Evolutionary conservation across 2,888 invertebrate species (phyloP).

Genomic region (Argynnis bischoffii): DNA sequence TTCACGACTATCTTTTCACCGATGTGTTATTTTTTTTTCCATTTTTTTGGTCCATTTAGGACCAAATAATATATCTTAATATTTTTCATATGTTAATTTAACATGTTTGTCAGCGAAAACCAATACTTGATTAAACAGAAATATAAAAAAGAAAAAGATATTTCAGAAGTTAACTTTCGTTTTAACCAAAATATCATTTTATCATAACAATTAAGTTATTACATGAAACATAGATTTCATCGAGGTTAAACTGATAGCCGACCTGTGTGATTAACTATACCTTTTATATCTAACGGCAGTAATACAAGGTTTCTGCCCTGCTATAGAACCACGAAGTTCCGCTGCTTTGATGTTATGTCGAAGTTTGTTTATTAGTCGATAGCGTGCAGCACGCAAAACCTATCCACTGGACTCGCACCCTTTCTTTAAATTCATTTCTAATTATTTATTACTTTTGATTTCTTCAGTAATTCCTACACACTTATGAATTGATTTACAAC

Average conservation of each 20-base stretch:
- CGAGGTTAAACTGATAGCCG: slow-evolving; percentile 10
- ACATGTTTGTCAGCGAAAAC: neutral
- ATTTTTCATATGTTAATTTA: too few species aligned
- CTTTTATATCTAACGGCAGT: slow-evolving; percentile 7
- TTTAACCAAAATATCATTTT: neutral
- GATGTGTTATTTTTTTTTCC: too few species aligned
- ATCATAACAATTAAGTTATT: neutral
- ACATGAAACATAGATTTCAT: slow-evolving; percentile 4
- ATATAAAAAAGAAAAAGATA: neutral
- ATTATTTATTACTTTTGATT: slow-evolving; percentile 26
- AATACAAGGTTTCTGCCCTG: slow-evolving; percentile 13
- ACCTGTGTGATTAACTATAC: slow-evolving; percentile 5
- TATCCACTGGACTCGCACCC: slow-evolving; percentile 45
- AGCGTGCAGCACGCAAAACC: slow-evolving; percentile 58
- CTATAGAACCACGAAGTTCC: slow-evolving; percentile 17
- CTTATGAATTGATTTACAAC: neutral
- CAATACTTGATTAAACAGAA: neutral
- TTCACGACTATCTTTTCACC: too few species aligned
- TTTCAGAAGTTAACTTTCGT: too few species aligned
- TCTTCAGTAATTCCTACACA: slow-evolving; percentile 1
- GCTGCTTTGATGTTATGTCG: slow-evolving; percentile 48
- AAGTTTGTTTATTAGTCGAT: slow-evolving; percentile 55
- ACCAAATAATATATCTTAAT: too few species aligned
- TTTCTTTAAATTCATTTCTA: slow-evolving; percentile 42
- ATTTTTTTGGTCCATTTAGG: too few species aligned